Conservation (phyloP, 2,888 invertebrate species). For the Glaucopsyche alexis region DNA sequence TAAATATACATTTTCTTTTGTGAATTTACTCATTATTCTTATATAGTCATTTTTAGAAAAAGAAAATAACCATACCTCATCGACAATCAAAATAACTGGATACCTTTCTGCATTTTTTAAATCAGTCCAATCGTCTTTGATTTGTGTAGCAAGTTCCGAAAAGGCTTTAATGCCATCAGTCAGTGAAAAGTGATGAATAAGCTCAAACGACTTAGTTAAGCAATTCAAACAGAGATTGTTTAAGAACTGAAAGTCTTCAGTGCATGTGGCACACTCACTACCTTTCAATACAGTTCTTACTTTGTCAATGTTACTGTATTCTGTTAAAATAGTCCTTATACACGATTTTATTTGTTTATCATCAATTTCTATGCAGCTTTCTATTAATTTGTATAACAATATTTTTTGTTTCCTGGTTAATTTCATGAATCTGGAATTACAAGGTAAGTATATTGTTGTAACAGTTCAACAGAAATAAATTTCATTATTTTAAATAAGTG, state of each 20-base stretch:
- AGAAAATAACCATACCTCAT: constrained; percentile 75
- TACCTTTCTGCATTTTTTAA: constrained; percentile 73
- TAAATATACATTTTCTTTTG: no score
- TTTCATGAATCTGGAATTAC: constrained; percentile 56
- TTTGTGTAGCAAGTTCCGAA: constrained; percentile 56
- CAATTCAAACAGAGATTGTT: constrained; percentile 64
- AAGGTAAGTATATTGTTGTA: background rate
- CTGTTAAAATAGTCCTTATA: constrained; percentile 62
- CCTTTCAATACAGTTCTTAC: constrained; percentile 46
- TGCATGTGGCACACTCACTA: constrained; percentile 52
- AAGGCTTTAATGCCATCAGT: constrained; percentile 68
- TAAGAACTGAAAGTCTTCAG: constrained; percentile 52
- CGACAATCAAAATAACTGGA: constrained; percentile 84
- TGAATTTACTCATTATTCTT: no score
- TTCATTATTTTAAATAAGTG: no score
- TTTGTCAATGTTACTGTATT: constrained; percentile 59
- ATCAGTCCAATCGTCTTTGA: constrained; percentile 61
- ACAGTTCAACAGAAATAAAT: no score
- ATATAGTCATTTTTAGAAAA: no score
- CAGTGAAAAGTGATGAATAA: constrained; percentile 57
- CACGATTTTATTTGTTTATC: constrained; percentile 62
- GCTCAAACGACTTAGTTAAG: constrained; percentile 58
- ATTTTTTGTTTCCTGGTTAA: constrained; percentile 61
- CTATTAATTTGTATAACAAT: constrained; percentile 67
- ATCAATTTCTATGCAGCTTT: constrained; percentile 52